Evolutionary conservation across 2,888 invertebrate species (phyloP), one percentile per base, ranked within the genome.

Genomic region (Sceliomorpha sp.): DNA sequence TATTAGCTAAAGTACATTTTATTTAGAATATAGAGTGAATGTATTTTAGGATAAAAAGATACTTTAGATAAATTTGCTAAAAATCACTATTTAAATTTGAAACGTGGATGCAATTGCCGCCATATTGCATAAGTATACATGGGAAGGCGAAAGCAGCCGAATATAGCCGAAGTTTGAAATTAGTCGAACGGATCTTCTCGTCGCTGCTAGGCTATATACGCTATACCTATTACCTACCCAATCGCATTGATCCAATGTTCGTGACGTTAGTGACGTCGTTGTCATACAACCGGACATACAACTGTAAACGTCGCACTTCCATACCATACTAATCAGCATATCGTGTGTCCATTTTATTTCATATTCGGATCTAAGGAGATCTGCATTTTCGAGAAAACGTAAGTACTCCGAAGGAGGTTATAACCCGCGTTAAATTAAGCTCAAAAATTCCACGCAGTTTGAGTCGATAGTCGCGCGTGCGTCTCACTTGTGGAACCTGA

Each of bases 281-380:
- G 84, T 82, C 82, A 81, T 76, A 81, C 78, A 81, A 81, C 75
- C 81, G 79, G 84, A 81, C 82, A 81, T 76, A 81, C 78, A 81
- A 81, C 75, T 82, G 79, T 82, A 77, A 26, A 78, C 81, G 77
- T 78, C 77, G 79, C 70, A 76, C 74, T 60, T 75, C 75, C 71
- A 79, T 76, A 58, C 71, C 76, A 75, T 80, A 78, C 75, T 79
- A 77, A 76, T 74, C 77, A n/a, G n/a, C n/a, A n/a, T n/a, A 75
- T 80, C 76, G 68, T 71, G 77, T 75, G 76, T 79, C 34, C 14
- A 32, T 77, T 78, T 79, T 70, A 66, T 76, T 81, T 77, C 5
- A 5, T 45, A 76, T 79, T 80, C 79, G 80, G 82, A 77, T 83
- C 76, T 82, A 80, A 81, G 64, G 75, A 74, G 74, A 64, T 72